Evolutionary conservation across 1,140 invertebrate genomes (phyloP).

Genomic region (Agrilus planipennis): DNA sequence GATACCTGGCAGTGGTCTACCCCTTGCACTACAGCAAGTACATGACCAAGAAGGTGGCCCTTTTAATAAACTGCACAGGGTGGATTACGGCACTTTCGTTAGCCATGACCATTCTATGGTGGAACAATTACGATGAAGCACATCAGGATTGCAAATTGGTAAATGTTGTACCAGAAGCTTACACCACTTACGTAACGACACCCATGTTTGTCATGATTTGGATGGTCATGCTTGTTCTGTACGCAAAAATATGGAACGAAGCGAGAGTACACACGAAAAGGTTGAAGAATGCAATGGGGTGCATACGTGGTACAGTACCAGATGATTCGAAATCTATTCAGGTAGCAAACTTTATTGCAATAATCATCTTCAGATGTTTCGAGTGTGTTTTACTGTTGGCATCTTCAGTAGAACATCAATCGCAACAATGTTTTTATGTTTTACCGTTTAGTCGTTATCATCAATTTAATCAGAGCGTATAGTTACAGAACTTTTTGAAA

Average conservation of each 20-base stretch:
- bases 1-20: conserved; percentile 71
- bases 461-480: too few relatives aligned
- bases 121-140: conserved; percentile 50
- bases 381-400: too few relatives aligned
- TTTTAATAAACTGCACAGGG: conserved; percentile 44
- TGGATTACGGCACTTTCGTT: conserved; percentile 51
- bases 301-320: conserved; percentile 14
- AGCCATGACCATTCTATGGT: conserved; percentile 53
- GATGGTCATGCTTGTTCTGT: conserved; percentile 57
- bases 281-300: conserved; percentile 37
- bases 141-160: conserved; percentile 22
- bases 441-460: too few relatives aligned
- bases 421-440: too few relatives aligned
- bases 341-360: too few relatives aligned
- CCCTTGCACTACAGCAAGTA: conserved; percentile 61
- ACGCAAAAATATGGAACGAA: conserved; percentile 61
- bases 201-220: conserved; percentile 57
- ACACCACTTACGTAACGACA: conserved; percentile 51
- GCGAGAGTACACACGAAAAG: conserved; percentile 52
- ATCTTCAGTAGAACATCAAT: too few relatives aligned
- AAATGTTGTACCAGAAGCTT: conserved; percentile 39
- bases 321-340: conserved; percentile 58
- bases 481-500: too few relatives aligned
- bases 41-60: conserved; percentile 49
- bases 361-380: too few relatives aligned